Percentiles rank a stretch among this genome's conserved stretches.
These are phyloP conservation scores for Dusona sp. DNA, from an alignment of 2,888 invertebrate species.

Conservation along the genomic window DNA sequence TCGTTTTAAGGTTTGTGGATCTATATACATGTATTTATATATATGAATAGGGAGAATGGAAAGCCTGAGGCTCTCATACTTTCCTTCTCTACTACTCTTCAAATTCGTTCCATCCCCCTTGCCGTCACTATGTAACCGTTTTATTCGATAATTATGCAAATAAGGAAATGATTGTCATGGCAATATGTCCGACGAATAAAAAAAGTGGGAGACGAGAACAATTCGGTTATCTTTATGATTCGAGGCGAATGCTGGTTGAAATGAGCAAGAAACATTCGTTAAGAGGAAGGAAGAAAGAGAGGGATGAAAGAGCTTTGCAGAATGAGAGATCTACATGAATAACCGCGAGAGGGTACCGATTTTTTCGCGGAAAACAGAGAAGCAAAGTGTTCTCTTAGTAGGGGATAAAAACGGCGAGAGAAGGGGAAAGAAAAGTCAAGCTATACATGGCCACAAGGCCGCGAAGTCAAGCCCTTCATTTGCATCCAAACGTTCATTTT, in stretches of 20 bases:
- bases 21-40: slow-evolving; percentile 35
- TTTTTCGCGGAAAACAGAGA: slow-evolving; percentile 49
- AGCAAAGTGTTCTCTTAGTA: slow-evolving; percentile 9
- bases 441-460: slow-evolving; percentile 69
- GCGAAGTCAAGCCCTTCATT: slow-evolving; percentile 81
- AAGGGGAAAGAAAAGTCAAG: slow-evolving; percentile 56
- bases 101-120: slow-evolving; percentile 86
- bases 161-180: slow-evolving; percentile 83
- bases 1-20: too few relatives aligned
- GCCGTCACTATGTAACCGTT: slow-evolving; percentile 77
- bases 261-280: slow-evolving; percentile 48
- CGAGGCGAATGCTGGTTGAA: slow-evolving; percentile 60
- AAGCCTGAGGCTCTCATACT: slow-evolving; percentile 58
- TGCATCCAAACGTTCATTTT: slow-evolving; percentile 83
- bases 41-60: slow-evolving; percentile 18
- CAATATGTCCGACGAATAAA: slow-evolving; percentile 83
- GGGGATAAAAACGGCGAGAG: slow-evolving; percentile 50
- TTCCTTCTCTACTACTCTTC: slow-evolving; percentile 82
- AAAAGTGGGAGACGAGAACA: slow-evolving; percentile 78
- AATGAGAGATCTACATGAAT: slow-evolving; percentile 19
- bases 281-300: slow-evolving; percentile 36
- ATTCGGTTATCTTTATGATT: slow-evolving; percentile 85
- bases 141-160: slow-evolving; percentile 85
- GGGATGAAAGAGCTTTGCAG: slow-evolving; percentile 15
- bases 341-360: slow-evolving; percentile 50